Conservation (phyloP, 1,140 invertebrate genomes). For the Sitobion miscanthi region DNA sequence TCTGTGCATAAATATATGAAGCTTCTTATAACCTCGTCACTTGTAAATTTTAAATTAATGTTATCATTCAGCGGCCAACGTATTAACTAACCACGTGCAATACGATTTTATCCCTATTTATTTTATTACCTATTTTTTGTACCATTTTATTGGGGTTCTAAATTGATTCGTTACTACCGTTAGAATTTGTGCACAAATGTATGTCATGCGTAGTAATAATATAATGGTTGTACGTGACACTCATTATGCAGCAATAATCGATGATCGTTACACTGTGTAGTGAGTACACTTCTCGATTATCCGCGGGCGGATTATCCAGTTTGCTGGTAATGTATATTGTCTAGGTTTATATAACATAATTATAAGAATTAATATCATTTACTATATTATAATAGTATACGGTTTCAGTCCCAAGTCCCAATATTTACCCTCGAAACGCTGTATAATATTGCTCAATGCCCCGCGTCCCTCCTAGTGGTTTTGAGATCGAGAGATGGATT, state of each 20-base stretch:
- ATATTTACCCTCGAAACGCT: neutral
- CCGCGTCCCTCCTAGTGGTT: neutral
- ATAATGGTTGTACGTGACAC: too few species aligned
- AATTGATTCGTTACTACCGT: neutral
- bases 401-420: neutral
- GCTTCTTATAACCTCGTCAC: neutral
- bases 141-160: neutral
- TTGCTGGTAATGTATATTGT: too few species aligned
- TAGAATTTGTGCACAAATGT: neutral
- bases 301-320: neutral
- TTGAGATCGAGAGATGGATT: neutral
- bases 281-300: neutral
- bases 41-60: too few species aligned
- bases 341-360: too few species aligned
- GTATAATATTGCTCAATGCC: neutral
- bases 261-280: neutral
- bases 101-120: too few species aligned
- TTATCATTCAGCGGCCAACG: too few species aligned
- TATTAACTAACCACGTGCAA: too few species aligned
- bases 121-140: neutral
- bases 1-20: neutral
- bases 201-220: neutral
- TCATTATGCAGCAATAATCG: too few species aligned
- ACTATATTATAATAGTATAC: neutral
- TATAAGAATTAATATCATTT: too few species aligned